These are phyloP conservation scores for Stegastes partitus DNA, from an alignment of 2,113 vertebrate species.

Conservation along the genomic window DNA sequence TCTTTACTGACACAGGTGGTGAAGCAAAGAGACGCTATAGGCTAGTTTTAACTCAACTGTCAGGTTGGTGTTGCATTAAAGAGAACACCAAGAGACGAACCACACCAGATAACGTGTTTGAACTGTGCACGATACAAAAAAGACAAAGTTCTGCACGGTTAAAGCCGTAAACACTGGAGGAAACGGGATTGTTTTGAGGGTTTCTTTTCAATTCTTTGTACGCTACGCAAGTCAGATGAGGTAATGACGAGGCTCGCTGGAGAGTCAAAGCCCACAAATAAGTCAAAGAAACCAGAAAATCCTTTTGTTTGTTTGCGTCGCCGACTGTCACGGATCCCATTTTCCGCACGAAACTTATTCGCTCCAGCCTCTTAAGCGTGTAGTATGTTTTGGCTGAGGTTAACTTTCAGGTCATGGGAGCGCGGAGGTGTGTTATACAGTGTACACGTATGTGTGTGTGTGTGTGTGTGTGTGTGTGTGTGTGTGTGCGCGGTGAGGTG, in stretches of 20 bases:
- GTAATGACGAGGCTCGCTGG: constrained; percentile 2
- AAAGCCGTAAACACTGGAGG: background rate
- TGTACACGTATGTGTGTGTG: constrained; percentile 9
- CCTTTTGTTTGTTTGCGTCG: constrained; percentile 9
- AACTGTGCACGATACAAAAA: background rate
- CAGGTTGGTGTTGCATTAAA: background rate
- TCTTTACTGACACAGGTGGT: background rate
- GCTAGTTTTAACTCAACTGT: background rate
- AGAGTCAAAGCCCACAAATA: constrained; percentile 11
- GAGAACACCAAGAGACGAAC: background rate
- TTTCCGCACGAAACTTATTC: constrained; percentile 33
- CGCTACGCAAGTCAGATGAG: constrained; percentile 33
- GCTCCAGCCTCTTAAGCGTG: constrained; percentile 3
- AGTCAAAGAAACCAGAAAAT: constrained; percentile 11
- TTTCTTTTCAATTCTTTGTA: constrained; percentile 11
- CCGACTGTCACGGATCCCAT: constrained; percentile 31
- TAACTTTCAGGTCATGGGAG: constrained; percentile 44
- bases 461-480: constrained; percentile 18
- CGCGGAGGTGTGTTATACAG: constrained; percentile 3
- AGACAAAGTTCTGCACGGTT: background rate
- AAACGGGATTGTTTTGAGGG: background rate
- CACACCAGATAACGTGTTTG: background rate
- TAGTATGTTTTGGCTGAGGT: constrained; percentile 45
- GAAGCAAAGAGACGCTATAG: background rate
- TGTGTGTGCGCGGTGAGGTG: constrained; percentile 38